Evolutionary conservation across 2,888 invertebrate species (phyloP).

Genomic region (Mesoligia furuncula): DNA sequence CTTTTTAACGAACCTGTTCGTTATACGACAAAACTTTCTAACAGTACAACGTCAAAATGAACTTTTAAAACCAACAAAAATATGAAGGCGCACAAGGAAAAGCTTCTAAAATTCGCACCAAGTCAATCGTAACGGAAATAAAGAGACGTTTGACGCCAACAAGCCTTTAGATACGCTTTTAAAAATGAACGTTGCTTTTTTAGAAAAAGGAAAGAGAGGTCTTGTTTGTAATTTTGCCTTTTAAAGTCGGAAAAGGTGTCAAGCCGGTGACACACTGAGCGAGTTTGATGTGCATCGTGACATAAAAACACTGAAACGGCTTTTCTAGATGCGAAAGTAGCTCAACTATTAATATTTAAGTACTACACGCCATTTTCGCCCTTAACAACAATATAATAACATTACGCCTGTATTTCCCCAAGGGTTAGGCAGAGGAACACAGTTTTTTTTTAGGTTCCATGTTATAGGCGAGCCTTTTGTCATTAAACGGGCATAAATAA

Average conservation of each 20-base stretch:
- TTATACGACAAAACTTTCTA: background rate
- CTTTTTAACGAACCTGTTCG: background rate
- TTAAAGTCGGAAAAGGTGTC: slow-evolving; percentile 59
- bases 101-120: slow-evolving; percentile 5
- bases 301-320: slow-evolving; percentile 22
- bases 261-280: slow-evolving; percentile 49
- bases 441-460: background rate
- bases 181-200: slow-evolving; percentile 41
- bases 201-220: slow-evolving; percentile 16
- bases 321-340: slow-evolving; percentile 19
- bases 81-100: background rate
- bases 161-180: slow-evolving; percentile 20
- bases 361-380: background rate
- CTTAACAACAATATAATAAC: background rate
- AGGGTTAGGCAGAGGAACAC: background rate
- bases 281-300: slow-evolving; percentile 43
- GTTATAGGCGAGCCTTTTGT: too few relatives aligned
- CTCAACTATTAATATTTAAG: slow-evolving; percentile 21
- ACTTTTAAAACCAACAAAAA: slow-evolving; percentile 13
- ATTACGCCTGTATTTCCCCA: background rate
- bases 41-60: background rate
- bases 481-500: too few relatives aligned
- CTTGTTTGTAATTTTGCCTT: slow-evolving; percentile 36
- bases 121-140: slow-evolving; percentile 30
- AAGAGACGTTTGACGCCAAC: slow-evolving; percentile 31